A percentile compares a stretch with the other conserved stretches of the same genome.
Evolutionary conservation across 2,797 vertebrate species (phyloP).

Genomic region (Melanotaenia trifasciata): DNA sequence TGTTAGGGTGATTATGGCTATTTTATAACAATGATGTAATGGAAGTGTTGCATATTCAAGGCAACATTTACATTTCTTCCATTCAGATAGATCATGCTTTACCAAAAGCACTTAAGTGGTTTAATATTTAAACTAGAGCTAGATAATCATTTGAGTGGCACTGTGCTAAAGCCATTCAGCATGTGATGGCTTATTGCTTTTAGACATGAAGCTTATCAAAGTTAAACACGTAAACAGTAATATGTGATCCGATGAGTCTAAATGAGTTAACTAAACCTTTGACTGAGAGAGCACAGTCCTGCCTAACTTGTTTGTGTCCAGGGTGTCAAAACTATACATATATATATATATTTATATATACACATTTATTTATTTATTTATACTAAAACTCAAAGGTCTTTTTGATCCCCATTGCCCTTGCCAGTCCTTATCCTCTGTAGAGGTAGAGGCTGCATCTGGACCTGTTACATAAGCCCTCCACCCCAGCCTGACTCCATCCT

Average conservation of each 20-base stretch:
- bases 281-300: slow-evolving; percentile 9
- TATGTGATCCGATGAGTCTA: too few species aligned
- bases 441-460: slow-evolving; percentile 65
- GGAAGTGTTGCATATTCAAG: neutral
- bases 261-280: slow-evolving; percentile 11
- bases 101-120: neutral
- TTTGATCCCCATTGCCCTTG: slow-evolving; percentile 63
- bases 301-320: slow-evolving; percentile 21
- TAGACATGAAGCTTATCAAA: too few species aligned
- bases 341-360: too few species aligned
- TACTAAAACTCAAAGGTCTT: slow-evolving; percentile 51
- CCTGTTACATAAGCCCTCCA: slow-evolving; percentile 74
- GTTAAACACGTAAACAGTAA: neutral
- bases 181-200: slow-evolving; percentile 8
- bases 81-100: neutral
- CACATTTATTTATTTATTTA: too few species aligned
- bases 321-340: slow-evolving; percentile 12
- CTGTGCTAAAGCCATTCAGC: slow-evolving; percentile 5
- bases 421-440: slow-evolving; percentile 64
- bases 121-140: neutral
- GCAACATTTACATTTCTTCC: neutral
- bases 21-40: neutral
- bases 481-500: slow-evolving; percentile 41
- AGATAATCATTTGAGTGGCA: neutral
- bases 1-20: neutral